These are phyloP conservation scores for Pyrrhosoma nymphula DNA, from an alignment of 2,888 invertebrate genomes.

Conservation along the genomic window DNA sequence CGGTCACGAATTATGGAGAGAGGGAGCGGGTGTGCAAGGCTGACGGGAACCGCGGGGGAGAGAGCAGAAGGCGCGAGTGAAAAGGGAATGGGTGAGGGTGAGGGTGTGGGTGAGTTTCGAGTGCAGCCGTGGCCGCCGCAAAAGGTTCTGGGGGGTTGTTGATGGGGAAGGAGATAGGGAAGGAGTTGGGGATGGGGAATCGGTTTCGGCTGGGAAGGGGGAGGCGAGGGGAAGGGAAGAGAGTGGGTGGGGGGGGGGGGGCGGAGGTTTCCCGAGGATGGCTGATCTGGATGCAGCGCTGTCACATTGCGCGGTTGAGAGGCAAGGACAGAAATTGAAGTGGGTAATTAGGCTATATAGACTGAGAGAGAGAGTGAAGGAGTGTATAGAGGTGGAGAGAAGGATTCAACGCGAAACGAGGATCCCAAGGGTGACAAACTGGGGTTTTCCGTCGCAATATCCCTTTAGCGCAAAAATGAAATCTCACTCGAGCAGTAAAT, in stretches of 20 bases:
- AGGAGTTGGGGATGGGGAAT: too few species aligned
- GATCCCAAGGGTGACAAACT: neutral
- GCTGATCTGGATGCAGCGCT: neutral
- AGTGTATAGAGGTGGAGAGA: neutral
- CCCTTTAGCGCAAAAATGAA: neutral
- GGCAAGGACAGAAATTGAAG: neutral
- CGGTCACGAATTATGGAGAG: conserved; percentile 6
- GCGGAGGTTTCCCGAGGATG: neutral
- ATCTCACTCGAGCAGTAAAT: too few species aligned
- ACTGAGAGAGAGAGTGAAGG: too few species aligned
- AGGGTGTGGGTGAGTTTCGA: neutral
- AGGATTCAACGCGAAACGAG: neutral
- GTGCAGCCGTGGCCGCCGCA: neutral
- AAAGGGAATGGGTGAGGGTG: neutral
- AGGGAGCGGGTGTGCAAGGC: neutral
- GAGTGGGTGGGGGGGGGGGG: neutral
- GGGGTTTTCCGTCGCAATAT: neutral
- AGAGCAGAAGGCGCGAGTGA: neutral
- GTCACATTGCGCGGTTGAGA: neutral
- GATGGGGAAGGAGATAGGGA: neutral
- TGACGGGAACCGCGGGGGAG: too few species aligned
- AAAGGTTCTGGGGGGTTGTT: neutral
- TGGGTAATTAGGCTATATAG: neutral
- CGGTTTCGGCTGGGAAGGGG: neutral
- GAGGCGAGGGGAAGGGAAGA: too few species aligned